Percentiles rank a stretch among this genome's conserved stretches.
phyloP scores from a whole-genome alignment of 1,140 invertebrate genomes.

The Pinna nobilis region DNA sequence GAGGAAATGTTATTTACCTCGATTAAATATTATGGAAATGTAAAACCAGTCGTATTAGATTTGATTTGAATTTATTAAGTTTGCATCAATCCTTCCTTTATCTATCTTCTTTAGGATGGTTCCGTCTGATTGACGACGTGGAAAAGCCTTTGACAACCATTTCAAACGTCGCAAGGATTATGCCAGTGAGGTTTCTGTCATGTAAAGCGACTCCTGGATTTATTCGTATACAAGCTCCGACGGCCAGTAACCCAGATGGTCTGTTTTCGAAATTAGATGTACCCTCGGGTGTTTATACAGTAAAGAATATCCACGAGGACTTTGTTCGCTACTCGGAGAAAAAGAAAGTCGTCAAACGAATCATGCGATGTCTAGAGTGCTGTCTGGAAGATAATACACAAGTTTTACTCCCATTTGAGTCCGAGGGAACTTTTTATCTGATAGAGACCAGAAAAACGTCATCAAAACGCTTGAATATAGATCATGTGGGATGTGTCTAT shows the following conservation, averaged over 20 bases:
- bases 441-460: slow-evolving; percentile 48
- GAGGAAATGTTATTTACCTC: neutral
- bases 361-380: slow-evolving; percentile 60
- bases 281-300: slow-evolving; percentile 49
- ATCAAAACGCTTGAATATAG: slow-evolving; percentile 45
- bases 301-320: slow-evolving; percentile 58
- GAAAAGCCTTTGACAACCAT: slow-evolving; percentile 51
- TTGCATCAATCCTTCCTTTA: neutral
- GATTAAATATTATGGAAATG: neutral
- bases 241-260: slow-evolving; percentile 39
- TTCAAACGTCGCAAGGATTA: slow-evolving; percentile 57
- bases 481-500: slow-evolving; percentile 46
- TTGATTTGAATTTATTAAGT: neutral
- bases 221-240: slow-evolving; percentile 36
- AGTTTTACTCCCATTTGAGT: slow-evolving; percentile 59
- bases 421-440: slow-evolving; percentile 60
- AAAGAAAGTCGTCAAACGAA: slow-evolving; percentile 49
- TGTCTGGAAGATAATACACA: slow-evolving; percentile 43
- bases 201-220: slow-evolving; percentile 48
- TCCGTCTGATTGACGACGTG: slow-evolving; percentile 49
- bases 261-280: slow-evolving; percentile 58
- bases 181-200: slow-evolving; percentile 58
- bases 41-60: neutral
- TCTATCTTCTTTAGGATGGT: slow-evolving; percentile 52
- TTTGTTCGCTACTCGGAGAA: slow-evolving; percentile 55